Evolutionary conservation across 92 coral and sea anemone species (phyloP).

Genomic region (Bergia sp.): DNA sequence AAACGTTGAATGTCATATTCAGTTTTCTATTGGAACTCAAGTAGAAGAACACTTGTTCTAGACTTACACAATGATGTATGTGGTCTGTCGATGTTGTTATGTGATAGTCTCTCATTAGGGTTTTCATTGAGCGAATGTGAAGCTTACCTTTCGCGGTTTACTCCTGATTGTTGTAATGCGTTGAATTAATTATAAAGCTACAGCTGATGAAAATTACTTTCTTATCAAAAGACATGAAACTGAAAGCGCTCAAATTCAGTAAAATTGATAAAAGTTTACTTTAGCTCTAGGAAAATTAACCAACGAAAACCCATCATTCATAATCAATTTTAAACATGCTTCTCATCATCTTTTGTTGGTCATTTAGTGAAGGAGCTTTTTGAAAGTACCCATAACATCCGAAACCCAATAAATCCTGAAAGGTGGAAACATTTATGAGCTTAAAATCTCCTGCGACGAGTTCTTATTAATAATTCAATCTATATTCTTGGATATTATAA

Average conservation of each 20-base stretch:
- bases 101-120: conserved; percentile 2
- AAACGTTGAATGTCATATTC: not conserved
- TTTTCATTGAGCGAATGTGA: not conserved
- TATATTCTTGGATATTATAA: not conserved
- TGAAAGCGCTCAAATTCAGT: not conserved
- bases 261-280: not conserved
- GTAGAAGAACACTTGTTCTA: not conserved
- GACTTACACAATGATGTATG: not conserved
- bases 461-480: not conserved
- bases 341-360: not conserved
- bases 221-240: conserved; percentile 2
- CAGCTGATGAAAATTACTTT: conserved; percentile 7
- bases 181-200: not conserved
- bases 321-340: not conserved
- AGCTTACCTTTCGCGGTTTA: not conserved
- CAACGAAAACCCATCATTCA: not conserved
- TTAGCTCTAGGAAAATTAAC: not conserved
- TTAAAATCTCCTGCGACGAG: not conserved
- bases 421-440: not conserved
- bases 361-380: not conserved
- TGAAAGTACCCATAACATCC: not conserved
- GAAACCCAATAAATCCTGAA: not conserved
- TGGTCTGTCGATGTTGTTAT: not conserved
- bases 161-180: not conserved
- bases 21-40: not conserved